These are phyloP conservation scores for Falco naumanni DNA, from an alignment of 2,797 vertebrate species.

Conservation along the genomic window DNA sequence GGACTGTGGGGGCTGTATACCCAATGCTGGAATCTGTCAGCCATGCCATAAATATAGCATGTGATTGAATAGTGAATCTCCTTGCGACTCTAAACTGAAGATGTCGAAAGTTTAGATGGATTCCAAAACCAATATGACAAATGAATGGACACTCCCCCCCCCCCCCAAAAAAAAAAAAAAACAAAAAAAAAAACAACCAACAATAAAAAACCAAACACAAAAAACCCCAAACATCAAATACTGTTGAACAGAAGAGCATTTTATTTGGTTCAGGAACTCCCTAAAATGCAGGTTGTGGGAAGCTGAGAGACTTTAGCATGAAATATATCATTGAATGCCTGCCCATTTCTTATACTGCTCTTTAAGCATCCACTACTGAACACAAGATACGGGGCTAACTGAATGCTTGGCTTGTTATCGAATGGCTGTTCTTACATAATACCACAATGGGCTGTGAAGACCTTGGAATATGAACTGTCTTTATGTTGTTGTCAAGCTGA, in stretches of 20 bases:
- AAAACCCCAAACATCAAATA: neutral
- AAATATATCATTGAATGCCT: neutral
- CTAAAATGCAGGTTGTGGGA: neutral
- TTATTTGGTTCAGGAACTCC: neutral
- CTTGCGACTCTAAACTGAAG: neutral
- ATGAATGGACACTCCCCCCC: neutral
- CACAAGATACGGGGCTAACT: neutral
- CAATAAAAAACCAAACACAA: too few species aligned
- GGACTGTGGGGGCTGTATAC: neutral
- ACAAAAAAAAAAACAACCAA: neutral
- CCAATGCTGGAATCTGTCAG: neutral
- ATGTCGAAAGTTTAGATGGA: neutral
- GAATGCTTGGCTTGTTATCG: neutral
- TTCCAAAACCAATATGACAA: neutral
- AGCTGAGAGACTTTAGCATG: neutral
- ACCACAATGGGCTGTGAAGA: neutral
- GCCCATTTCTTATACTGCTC: neutral
- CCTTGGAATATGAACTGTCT: neutral
- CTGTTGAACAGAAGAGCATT: neutral
- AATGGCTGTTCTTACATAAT: neutral
- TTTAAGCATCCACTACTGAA: neutral
- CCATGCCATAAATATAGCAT: neutral
- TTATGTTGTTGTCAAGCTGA: neutral
- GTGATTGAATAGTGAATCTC: neutral
- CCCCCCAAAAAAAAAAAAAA: neutral